Evolutionary conservation across 2,113 vertebrate species (phyloP).

Genomic region (Accipiter cooperii): DNA sequence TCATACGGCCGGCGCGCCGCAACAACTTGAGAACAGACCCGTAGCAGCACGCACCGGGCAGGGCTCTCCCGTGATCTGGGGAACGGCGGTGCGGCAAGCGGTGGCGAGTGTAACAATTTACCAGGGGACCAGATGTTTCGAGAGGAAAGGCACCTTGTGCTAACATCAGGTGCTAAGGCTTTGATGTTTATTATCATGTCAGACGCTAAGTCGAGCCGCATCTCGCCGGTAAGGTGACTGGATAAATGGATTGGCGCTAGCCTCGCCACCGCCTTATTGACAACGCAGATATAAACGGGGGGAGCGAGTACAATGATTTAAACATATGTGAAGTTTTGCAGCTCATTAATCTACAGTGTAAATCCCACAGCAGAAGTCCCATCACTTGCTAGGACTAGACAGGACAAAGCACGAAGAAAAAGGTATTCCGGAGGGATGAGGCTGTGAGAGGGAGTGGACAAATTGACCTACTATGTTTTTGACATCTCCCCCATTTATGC

Average conservation of each 20-base stretch:
- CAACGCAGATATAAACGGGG: not conserved
- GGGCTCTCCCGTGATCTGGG: constrained; percentile 23
- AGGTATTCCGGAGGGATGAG: not conserved
- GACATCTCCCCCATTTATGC: not conserved
- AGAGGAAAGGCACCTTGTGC: constrained; percentile 35
- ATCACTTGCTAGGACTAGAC: not conserved
- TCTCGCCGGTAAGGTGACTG: not conserved
- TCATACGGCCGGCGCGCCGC: constrained; percentile 66
- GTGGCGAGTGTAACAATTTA: constrained; percentile 31
- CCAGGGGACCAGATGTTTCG: constrained; percentile 69
- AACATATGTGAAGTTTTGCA: not conserved
- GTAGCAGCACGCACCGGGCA: constrained; percentile 33
- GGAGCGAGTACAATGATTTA: not conserved
- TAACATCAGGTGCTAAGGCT: constrained; percentile 7
- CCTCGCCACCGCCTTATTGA: not conserved
- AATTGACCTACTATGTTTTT: not conserved
- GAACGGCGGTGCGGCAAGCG: not conserved
- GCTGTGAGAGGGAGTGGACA: not conserved
- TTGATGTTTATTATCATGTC: not conserved
- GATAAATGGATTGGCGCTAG: not conserved
- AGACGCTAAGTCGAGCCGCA: not conserved
- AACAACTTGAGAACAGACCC: constrained; percentile 78
- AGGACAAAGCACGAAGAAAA: not conserved
- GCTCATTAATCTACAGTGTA: not conserved
- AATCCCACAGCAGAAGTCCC: not conserved